Conservation (phyloP, 2,797 vertebrate genomes). For the Nasua narica region DNA sequence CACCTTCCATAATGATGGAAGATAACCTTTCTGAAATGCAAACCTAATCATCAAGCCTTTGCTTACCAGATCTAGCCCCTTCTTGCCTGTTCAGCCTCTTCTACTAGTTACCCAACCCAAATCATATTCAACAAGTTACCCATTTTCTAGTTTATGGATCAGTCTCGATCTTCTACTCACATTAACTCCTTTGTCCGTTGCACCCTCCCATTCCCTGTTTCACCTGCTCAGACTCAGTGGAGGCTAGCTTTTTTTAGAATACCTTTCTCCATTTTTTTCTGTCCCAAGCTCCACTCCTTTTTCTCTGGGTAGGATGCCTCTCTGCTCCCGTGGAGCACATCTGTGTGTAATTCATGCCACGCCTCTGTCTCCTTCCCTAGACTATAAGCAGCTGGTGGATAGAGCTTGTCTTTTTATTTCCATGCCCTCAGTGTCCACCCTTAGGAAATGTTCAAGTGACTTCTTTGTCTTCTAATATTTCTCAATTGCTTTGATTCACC, state of each 20-base stretch:
- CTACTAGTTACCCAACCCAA: not conserved
- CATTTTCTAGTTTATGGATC: not conserved
- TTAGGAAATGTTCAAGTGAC: not conserved
- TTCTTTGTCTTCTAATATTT: not conserved
- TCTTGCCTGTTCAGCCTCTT: not conserved
- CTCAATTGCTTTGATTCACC: conserved; percentile 1
- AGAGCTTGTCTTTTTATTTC: not conserved
- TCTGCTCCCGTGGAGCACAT: not conserved
- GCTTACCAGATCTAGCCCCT: not conserved
- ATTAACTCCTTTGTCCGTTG: not conserved
- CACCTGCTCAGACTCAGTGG: not conserved
- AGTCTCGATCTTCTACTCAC: not conserved
- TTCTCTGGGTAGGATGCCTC: not conserved
- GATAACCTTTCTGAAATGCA: not conserved
- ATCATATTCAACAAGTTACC: not conserved
- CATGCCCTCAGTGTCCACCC: not conserved
- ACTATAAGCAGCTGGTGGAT: not conserved
- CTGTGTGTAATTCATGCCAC: not conserved
- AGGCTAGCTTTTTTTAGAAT: not conserved
- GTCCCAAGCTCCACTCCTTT: not conserved
- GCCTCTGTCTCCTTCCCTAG: not conserved
- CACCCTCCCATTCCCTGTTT: not conserved
- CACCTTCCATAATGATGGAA: not conserved
- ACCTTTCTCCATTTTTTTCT: not conserved
- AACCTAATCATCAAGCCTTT: not conserved